Evolutionary conservation across 30 jellyfish, hydroid and myxozoan genomes (phyloP), one percentile per base, ranked within the genome.

Genomic region (Aurelia sp.): DNA sequence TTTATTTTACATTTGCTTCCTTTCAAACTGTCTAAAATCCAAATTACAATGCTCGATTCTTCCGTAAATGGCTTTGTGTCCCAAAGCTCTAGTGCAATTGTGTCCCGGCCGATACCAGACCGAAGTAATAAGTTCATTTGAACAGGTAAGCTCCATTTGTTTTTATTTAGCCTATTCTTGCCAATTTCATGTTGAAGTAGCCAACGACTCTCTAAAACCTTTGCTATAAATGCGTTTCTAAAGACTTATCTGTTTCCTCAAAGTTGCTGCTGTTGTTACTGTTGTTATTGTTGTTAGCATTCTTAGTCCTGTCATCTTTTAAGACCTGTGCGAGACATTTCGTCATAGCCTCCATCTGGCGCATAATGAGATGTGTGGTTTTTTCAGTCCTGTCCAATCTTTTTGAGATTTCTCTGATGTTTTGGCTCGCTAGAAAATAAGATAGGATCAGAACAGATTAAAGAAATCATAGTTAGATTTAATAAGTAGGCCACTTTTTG

Each of bases 331-430:
- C 86, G 58, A 82, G 64, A 62, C 92, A 82, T 48, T 82, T 82
- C 18, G 92, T 82, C 79, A 71, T 59, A 17, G 92, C 92, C 35
- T 82, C 92, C 79, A 82, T 47, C 72, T 82, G 92, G 52, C 59
- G 41, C 92, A 82, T 55, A 30, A 82, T 66, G 81, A 82, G 72
- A 52, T 71, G 92, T 13, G 82, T 82, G n/a, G 92, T 82, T 40
- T 71, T 82, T 64, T 82, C 92, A 3, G 62, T 85, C 35, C 71
- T 70, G 40, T 71, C 86, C 63, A 82, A 51, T 63, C 92, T 41
- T 60, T 62, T 81, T 37, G 85, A 51, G 51, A 82, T 48, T 64
- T 82, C 92, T 44, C 71, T 44, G 72, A 82, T 60, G 47, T 71
- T 71, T 57, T 74, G 86, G 19, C 68, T 82, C 16, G 92, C 92